phyloP scores from a whole-genome alignment of 2,888 invertebrate species.

The Saturnia japonica region DNA sequence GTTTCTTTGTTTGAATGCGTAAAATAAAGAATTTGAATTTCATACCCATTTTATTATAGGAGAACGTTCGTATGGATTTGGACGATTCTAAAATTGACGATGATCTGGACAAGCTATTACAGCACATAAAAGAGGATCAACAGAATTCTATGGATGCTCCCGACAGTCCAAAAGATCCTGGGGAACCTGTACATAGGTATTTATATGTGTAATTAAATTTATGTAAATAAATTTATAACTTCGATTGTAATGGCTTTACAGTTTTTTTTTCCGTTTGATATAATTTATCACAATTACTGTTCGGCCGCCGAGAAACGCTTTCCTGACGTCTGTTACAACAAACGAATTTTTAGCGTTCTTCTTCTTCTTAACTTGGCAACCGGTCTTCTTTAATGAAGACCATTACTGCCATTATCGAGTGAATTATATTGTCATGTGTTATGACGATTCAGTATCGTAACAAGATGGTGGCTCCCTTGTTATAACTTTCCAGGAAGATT shows the following conservation, averaged over 20 bases:
- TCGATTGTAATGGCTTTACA: constrained; percentile 10
- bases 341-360: no score
- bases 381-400: no score
- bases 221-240: no score
- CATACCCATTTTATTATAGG: constrained; percentile 52
- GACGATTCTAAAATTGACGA: constrained; percentile 96
- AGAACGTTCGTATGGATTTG: constrained; percentile 88
- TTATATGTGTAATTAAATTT: background rate
- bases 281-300: background rate
- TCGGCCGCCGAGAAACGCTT: no score
- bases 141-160: constrained; percentile 95
- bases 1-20: no score
- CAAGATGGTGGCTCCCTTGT: no score
- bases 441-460: no score
- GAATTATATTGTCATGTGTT: no score
- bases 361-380: no score
- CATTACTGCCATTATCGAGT: no score
- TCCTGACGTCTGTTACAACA: no score
- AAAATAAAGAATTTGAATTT: background rate
- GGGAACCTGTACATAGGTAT: constrained; percentile 81
- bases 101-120: constrained; percentile 94
- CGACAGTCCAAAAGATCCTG: constrained; percentile 93
- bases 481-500: no score
- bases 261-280: background rate
- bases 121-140: constrained; percentile 96